Conservation (phyloP, 2,797 vertebrate species). For the Pelodytes ibericus region DNA sequence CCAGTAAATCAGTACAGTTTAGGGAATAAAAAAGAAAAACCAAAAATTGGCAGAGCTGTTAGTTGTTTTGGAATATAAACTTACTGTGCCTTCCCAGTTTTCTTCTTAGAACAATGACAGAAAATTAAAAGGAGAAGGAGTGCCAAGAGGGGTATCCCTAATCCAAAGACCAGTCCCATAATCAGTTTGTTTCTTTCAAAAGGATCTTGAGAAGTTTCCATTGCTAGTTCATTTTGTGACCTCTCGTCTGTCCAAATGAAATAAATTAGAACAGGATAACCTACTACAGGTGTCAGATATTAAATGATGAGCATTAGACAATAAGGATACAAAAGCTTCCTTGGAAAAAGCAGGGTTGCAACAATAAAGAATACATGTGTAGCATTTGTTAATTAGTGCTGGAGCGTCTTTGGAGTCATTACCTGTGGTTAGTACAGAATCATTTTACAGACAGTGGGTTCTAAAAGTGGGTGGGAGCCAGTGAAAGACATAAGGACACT, state of each 20-base stretch:
- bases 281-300: no score
- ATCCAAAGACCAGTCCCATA: conserved; percentile 77
- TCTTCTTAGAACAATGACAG: conserved; percentile 73
- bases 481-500: no score
- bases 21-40: neutral
- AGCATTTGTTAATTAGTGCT: no score
- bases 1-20: neutral
- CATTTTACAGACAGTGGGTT: no score
- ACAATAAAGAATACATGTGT: no score
- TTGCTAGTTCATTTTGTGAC: neutral
- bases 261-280: neutral
- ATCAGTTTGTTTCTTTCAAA: conserved; percentile 63
- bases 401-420: no score
- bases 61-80: conserved; percentile 55
- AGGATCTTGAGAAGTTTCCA: neutral
- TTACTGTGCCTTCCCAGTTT: conserved; percentile 73
- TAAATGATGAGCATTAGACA: no score
- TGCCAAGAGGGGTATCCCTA: conserved; percentile 77
- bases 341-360: no score
- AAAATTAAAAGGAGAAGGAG: conserved; percentile 74
- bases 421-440: no score
- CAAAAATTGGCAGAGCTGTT: neutral
- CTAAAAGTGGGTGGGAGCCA: no score
- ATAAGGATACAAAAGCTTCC: no score
- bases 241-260: neutral